Base-by-base conservation (phyloP, 2,888 invertebrate species). In the Hecatera dysodea region DNA sequence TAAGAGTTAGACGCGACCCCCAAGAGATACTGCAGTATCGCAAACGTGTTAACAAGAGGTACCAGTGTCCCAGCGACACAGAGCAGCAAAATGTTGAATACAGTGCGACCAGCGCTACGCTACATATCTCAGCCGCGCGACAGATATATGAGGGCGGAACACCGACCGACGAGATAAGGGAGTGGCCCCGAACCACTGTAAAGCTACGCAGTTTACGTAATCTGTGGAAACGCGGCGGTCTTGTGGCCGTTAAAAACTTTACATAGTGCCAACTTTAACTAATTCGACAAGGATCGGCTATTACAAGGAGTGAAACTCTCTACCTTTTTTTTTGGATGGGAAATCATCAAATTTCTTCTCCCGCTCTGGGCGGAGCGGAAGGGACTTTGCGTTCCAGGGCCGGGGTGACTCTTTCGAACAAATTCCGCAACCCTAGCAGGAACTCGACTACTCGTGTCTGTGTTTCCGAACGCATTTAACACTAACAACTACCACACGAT, bases 141-240 rank as follows among this genome's bases (percentile, higher is more conserved):
- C 84, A 88, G 86, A 89, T 90, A 87, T 89, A 90, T 83, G 87
- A 87, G 85, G 83, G 85, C 86, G 88, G 86, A 89, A 89, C 82
- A 85, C 75, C 67, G 53, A 59, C 33, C 65, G 65, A 89, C 88
- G 83, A 82, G 89, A 86, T 86, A 88, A 84, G 77, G 88, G 89
- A 85, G 87, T 88, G 88, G 83, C 48, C 53, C 60, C 50, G 36
- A 62, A 78, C 60, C 55, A 56, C 65, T 62, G 64, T 60, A 71
- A 72, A 46, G 68, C 56, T 66, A 63, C 60, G 67, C 53, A 29
- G 39, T 53, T 52, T 67, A 70, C 73, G 70, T 75, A 83, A 72
- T 73, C 42, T 9, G 24, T 27, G 5, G 1, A 78, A 74, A 75
- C 66, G 75, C 39, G 7, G 53, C 75, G 61, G 46, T 60, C 62